Evolutionary conservation across 1,140 invertebrate genomes (phyloP), one percentile per base, ranked within the genome.

Genomic region (Brachionus asplanchnoidis): DNA sequence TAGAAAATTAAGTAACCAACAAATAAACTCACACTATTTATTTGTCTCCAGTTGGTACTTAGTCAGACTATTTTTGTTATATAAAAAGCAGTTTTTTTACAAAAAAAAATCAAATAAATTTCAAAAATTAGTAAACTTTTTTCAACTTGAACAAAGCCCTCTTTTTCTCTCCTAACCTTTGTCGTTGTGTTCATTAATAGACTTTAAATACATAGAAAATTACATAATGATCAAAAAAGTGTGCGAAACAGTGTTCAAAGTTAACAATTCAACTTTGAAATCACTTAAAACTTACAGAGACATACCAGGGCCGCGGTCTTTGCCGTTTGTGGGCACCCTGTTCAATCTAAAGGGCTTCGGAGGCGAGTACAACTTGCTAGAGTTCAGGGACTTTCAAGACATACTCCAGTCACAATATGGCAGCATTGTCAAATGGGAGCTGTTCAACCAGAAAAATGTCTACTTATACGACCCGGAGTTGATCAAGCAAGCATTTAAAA

Each of bases 351-450:
- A 82, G 42, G 53, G 23, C 17, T 82, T 82, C 60, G 79, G 79
- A 32, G 79, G 79, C 23, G 65, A 82, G 17, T 82, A 82, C 65
- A 68, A 82, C 20, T 46, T 68, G 32, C 42, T 82, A 8, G 65
- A 82, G 65, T 65, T 82, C 42, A 82, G 79, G 44, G 53, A 82
- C 17, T 82, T 82, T 68, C 53, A 65, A 11, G 32, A 68, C 36
- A 65, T 65, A 40, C 17, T 82, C 8, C 53, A 82, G 20, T 17
- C 50, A 40, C 53, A 82, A 11, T 82, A 65, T 42, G 79, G 79
- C n/a, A 56, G 65, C 40, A 82, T 82, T 60, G 79, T 82, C n/a
- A 65, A 68, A 65, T 82, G 79, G 79, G 79, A 82, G 20, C 44
- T 82, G 28, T 65, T 65, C 23, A 68, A 82, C 53, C 36, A 65